Percentiles rank a stretch among this genome's conserved stretches.
These are phyloP conservation scores for Danaus plexippus DNA, from an alignment of 1,140 invertebrate genomes.

Conservation along the genomic window DNA sequence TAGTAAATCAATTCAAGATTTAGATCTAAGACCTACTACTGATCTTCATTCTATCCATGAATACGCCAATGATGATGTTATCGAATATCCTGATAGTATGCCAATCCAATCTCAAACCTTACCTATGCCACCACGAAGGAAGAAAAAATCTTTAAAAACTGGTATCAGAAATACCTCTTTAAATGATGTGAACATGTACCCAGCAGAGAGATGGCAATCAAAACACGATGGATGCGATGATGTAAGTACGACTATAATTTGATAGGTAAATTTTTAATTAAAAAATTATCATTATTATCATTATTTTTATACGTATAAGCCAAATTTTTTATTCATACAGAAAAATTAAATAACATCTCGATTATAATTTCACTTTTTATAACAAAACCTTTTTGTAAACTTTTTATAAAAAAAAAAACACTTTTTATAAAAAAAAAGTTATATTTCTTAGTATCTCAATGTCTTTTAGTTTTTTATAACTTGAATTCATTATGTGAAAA, in stretches of 20 bases:
- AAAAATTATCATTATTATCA: too few species aligned
- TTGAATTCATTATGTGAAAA: too few species aligned
- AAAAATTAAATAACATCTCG: too few species aligned
- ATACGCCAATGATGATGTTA: conserved; percentile 57
- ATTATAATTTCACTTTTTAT: too few species aligned
- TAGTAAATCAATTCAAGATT: conserved; percentile 18
- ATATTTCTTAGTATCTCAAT: too few species aligned
- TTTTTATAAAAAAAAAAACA: too few species aligned
- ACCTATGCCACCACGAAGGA: conserved; percentile 60
- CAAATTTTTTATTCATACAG: too few species aligned
- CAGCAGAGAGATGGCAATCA: conserved; percentile 32
- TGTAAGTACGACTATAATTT: conserved; percentile 37
- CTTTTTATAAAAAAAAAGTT: too few species aligned
- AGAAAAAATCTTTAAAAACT: conserved; percentile 44
- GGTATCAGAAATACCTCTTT: conserved; percentile 51
- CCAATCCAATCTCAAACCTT: conserved; percentile 65
- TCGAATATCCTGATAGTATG: conserved; percentile 63
- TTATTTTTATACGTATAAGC: too few species aligned
- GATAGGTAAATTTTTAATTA: too few species aligned
- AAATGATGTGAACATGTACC: conserved; percentile 45
- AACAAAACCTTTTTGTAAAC: too few species aligned
- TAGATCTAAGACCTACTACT: conserved; percentile 37
- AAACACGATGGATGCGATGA: conserved; percentile 44
- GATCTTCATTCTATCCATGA: conserved; percentile 59
- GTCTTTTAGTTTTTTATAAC: too few species aligned